These are phyloP conservation scores for Semaprochilodus insignis DNA, from an alignment of 2,797 vertebrate species.

Conservation along the genomic window DNA sequence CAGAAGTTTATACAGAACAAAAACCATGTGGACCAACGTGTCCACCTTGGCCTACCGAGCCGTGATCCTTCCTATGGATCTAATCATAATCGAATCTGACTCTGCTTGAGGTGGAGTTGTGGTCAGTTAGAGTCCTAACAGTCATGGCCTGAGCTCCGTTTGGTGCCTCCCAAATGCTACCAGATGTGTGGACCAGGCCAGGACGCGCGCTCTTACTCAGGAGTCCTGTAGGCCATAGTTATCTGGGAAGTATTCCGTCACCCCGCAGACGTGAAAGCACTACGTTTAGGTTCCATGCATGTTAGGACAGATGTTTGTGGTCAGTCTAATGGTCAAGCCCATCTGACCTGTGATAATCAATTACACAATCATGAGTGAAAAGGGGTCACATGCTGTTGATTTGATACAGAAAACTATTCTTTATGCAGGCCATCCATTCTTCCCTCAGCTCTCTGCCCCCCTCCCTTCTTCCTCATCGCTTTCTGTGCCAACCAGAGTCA, in stretches of 20 bases:
- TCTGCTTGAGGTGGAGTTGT: background rate
- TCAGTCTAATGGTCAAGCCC: background rate
- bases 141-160: background rate
- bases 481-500: slow-evolving; percentile 21
- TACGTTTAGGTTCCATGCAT: background rate
- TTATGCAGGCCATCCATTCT: background rate
- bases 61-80: background rate
- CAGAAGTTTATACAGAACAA: background rate
- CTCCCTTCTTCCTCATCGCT: slow-evolving; percentile 15
- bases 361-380: background rate
- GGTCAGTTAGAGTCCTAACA: background rate
- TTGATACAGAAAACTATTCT: background rate
- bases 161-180: slow-evolving; percentile 25
- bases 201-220: background rate
- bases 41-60: background rate
- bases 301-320: background rate
- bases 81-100: background rate
- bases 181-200: slow-evolving; percentile 8
- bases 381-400: background rate
- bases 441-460: background rate
- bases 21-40: background rate
- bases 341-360: background rate
- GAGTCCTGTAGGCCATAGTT: background rate
- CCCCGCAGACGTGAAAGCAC: background rate
- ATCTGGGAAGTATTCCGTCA: background rate